Evolutionary conservation across 2,888 invertebrate genomes (phyloP), one percentile per base, ranked within the genome.

Genomic region (Trichogramma evanescens): DNA sequence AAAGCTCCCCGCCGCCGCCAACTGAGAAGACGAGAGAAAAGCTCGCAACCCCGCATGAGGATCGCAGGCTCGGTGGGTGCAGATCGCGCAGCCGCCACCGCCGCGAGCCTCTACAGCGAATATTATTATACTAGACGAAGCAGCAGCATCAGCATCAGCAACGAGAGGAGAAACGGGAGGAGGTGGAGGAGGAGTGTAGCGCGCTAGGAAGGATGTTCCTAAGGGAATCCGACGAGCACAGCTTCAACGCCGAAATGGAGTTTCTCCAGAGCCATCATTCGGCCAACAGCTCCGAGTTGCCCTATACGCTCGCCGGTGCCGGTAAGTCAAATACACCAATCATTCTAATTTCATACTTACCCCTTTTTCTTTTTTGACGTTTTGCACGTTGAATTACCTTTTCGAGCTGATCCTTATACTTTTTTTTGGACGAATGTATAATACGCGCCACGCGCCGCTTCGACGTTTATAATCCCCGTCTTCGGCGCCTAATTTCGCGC

Each of bases 211-310:
- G 73, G 74, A 72, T 75, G 76, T 72, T 71, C 72, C 72, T 69
- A 71, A 70, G 72, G 73, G 69, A 71, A 66, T 65, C 71, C 67
- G 72, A 70, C 65, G 67, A 67, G 68, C 68, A 70, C 70, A 72
- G 74, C 72, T 75, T 72, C 69, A 40, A 10, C 53, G 70, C 71
- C 72, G 77, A 76, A 74, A 78, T 78, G 77, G 77, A 78, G 77
- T 78, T 77, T 71, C 76, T 78, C 68, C 77, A 77, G 72, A 78
- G 76, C 71, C 77, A 77, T 68, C 77, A 77, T 69, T 70, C 77
- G 69, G 72, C 75, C 66, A 77, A 74, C 77, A 77, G 70, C 74
- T 74, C 77, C 70, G 77, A 77, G 68, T 69, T 76, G 67, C 73
- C 75, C 58, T 77, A 77, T 63, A 77, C 75, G 61, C 74, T 77